Evolutionary conservation across 2,113 vertebrate genomes (phyloP).

Genomic region (Crotalus tigris): DNA sequence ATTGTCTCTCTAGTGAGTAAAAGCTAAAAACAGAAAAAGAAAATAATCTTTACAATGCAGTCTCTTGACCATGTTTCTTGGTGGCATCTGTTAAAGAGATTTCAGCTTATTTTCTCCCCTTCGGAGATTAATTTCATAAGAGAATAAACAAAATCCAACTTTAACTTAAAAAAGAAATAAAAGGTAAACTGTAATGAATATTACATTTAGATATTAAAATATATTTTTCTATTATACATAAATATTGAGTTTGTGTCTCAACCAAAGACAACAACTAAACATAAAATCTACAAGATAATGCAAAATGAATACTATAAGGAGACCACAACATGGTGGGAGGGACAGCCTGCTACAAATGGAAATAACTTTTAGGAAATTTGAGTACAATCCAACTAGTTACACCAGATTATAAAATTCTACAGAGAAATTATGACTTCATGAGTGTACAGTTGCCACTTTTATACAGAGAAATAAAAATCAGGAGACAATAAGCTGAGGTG

Average conservation of each 20-base stretch:
- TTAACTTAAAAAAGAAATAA: neutral
- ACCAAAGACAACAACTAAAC: neutral
- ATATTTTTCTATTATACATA: neutral
- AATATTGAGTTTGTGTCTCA: neutral
- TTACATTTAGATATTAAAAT: neutral
- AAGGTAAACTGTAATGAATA: neutral
- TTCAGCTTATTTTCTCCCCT: neutral
- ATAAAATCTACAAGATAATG: neutral
- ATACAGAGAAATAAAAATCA: neutral
- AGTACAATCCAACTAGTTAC: neutral
- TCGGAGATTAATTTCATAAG: neutral
- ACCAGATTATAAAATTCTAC: neutral
- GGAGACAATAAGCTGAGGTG: neutral
- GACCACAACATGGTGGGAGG: neutral
- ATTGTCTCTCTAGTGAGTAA: neutral
- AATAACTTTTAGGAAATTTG: neutral
- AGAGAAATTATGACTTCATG: neutral
- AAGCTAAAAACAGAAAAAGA: neutral
- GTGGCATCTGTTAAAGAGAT: neutral
- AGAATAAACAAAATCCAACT: neutral
- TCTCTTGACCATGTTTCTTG: neutral
- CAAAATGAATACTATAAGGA: neutral
- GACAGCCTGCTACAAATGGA: neutral
- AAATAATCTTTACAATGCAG: neutral
- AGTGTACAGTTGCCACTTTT: neutral